Evolutionary conservation across 2,888 invertebrate species (phyloP).

Genomic region (Hypercompe scribonia): DNA sequence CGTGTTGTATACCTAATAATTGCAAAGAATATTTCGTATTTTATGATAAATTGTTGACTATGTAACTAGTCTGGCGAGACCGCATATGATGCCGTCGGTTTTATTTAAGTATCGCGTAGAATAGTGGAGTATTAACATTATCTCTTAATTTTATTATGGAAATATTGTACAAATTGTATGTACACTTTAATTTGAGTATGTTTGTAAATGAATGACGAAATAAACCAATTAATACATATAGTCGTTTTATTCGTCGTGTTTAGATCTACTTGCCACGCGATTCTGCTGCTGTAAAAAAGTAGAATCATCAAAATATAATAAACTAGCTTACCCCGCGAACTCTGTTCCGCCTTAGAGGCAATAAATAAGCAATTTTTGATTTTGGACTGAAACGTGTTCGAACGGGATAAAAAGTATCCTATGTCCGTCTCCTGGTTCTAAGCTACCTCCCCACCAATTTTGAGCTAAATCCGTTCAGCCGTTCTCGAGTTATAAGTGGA

Average conservation of each 20-base stretch:
- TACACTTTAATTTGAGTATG: slow-evolving; percentile 74
- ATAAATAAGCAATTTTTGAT: too few relatives aligned
- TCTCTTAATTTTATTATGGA: slow-evolving; percentile 61
- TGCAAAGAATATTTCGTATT: slow-evolving; percentile 64
- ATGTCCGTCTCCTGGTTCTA: too few relatives aligned
- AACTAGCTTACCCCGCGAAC: too few relatives aligned
- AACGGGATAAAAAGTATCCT: too few relatives aligned
- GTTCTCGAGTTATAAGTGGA: too few relatives aligned
- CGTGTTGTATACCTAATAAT: slow-evolving; percentile 63
- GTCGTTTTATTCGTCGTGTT: not conserved
- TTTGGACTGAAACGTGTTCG: too few relatives aligned
- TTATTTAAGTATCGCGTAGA: slow-evolving; percentile 55
- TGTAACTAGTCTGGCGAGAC: slow-evolving; percentile 74
- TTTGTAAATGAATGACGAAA: slow-evolving; percentile 82
- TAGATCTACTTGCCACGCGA: not conserved
- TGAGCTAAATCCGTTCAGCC: too few relatives aligned
- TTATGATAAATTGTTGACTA: slow-evolving; percentile 67
- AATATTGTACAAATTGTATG: slow-evolving; percentile 82
- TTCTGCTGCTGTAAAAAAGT: too few relatives aligned
- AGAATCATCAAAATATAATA: too few relatives aligned
- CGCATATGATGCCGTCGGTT: slow-evolving; percentile 80
- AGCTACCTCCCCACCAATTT: too few relatives aligned
- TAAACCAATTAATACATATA: slow-evolving; percentile 78
- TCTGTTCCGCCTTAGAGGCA: too few relatives aligned
- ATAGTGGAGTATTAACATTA: slow-evolving; percentile 74